A percentile compares a stretch with the other conserved stretches of the same genome.
These are phyloP conservation scores for Pandion haliaetus DNA, from an alignment of 2,113 vertebrate genomes.

Conservation along the genomic window DNA sequence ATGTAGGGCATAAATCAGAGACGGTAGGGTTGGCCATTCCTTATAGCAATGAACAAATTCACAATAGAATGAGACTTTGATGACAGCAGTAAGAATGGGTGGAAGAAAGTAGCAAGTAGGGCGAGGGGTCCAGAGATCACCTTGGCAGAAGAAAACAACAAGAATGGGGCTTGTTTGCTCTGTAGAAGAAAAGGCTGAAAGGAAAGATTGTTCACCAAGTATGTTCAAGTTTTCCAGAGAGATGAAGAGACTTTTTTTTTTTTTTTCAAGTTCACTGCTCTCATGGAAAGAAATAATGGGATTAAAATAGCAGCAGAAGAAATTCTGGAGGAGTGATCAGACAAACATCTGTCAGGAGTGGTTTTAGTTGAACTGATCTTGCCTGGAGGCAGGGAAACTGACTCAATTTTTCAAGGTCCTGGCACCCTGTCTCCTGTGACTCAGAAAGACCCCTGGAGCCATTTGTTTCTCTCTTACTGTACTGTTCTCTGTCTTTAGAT, in stretches of 20 bases:
- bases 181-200: not conserved
- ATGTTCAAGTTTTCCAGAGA: not conserved
- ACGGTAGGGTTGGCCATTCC: not conserved
- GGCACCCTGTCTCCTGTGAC: not conserved
- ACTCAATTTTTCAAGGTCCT: not conserved
- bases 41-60: not conserved
- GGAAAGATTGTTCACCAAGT: not conserved
- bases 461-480: not conserved
- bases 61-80: not conserved
- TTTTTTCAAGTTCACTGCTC: not conserved
- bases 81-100: not conserved
- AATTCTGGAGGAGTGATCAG: not conserved
- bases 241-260: not conserved
- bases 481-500: not conserved
- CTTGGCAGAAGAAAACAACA: not conserved
- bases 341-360: not conserved
- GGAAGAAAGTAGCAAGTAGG: not conserved
- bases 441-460: not conserved
- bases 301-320: conserved; percentile 4
- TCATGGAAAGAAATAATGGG: not conserved
- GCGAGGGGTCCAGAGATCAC: not conserved
- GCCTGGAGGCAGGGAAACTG: not conserved
- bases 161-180: not conserved
- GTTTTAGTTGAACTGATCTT: not conserved
- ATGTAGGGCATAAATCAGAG: not conserved